Conservation (phyloP, 1,140 invertebrate genomes). For the Papilio helenus region DNA sequence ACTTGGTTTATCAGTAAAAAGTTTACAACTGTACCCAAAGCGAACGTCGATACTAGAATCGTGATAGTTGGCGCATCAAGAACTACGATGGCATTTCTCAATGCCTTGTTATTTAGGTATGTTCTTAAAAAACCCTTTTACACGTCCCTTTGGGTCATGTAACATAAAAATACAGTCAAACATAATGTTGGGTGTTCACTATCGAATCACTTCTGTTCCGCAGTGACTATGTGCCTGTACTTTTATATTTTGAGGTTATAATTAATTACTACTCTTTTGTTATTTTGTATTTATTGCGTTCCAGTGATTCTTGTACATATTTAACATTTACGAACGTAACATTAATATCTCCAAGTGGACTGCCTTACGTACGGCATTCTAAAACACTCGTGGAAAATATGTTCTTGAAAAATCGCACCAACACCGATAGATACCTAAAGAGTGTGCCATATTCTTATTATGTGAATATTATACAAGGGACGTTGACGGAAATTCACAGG, state of each 20-base stretch:
- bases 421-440: constrained; percentile 79
- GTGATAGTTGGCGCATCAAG: constrained; percentile 89
- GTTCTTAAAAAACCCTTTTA: constrained; percentile 19
- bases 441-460: constrained; percentile 81
- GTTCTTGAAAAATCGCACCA: constrained; percentile 77
- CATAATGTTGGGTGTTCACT: not conserved
- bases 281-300: constrained; percentile 36
- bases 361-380: constrained; percentile 81
- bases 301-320: constrained; percentile 67
- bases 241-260: not conserved
- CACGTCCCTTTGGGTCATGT: not conserved
- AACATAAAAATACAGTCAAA: too few relatives aligned
- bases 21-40: constrained; percentile 61
- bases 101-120: constrained; percentile 85
- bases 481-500: constrained; percentile 82
- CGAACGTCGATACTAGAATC: constrained; percentile 84
- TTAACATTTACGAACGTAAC: constrained; percentile 84
- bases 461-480: constrained; percentile 83
- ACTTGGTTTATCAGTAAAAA: constrained; percentile 67
- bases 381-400: constrained; percentile 71
- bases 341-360: constrained; percentile 86
- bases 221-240: not conserved
- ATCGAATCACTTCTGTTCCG: not conserved
- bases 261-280: not conserved
- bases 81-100: constrained; percentile 86